phyloP scores from a whole-genome alignment of 92 coral and sea anemone genomes.

The Meandrina meandrites region DNA sequence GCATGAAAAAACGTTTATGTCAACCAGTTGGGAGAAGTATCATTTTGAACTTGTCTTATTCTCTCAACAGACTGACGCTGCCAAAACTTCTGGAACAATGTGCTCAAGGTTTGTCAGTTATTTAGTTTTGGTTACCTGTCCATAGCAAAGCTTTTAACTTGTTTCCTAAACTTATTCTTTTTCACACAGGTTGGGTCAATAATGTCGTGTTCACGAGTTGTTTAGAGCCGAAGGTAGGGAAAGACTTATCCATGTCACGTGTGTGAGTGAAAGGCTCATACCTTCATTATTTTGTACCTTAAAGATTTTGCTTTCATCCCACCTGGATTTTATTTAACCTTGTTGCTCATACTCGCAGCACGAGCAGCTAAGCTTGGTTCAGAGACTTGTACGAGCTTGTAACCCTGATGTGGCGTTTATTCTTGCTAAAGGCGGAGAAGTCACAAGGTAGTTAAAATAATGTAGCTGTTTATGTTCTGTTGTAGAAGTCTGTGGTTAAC shows the following conservation, averaged over 20 bases:
- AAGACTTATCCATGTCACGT: not conserved
- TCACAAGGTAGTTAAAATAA: slow-evolving; percentile 59
- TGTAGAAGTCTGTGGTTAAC: not conserved
- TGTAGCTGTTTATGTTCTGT: not conserved
- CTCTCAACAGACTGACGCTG: slow-evolving; percentile 52
- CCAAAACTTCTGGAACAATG: slow-evolving; percentile 88
- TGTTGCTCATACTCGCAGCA: slow-evolving; percentile 43
- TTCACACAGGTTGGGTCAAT: slow-evolving; percentile 72
- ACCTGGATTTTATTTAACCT: not conserved
- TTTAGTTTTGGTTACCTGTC: not conserved
- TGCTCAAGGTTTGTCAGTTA: slow-evolving; percentile 68
- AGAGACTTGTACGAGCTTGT: slow-evolving; percentile 78
- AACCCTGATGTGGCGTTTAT: slow-evolving; percentile 85
- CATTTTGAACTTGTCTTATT: not conserved
- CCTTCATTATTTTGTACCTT: no score
- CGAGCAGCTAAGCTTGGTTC: slow-evolving; percentile 70
- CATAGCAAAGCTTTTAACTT: no score
- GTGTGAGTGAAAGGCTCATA: not conserved
- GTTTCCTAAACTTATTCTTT: not conserved
- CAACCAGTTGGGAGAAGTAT: not conserved
- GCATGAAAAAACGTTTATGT: not conserved
- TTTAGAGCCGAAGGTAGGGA: slow-evolving; percentile 71
- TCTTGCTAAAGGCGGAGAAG: slow-evolving; percentile 85
- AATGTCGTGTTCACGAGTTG: slow-evolving; percentile 88
- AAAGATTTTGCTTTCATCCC: not conserved